Evolutionary conservation across 2,888 invertebrate species (phyloP).

Genomic region (Helleia helle): DNA sequence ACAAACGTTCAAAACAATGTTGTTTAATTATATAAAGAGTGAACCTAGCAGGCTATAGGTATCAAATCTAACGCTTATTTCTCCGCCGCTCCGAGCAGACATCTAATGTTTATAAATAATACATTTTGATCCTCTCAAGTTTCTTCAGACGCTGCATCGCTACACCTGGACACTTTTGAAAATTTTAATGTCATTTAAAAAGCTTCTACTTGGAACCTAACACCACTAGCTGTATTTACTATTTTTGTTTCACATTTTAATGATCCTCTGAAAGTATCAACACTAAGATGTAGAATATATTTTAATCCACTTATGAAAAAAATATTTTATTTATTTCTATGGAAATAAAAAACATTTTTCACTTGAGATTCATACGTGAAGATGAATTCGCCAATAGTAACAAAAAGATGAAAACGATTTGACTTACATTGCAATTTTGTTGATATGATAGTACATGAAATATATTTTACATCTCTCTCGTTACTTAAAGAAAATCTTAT

Average conservation of each 20-base stretch:
- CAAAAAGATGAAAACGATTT: too few species aligned
- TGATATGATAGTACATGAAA: too few species aligned
- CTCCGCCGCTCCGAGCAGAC: conserved; percentile 23
- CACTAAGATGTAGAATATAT: conserved; percentile 7
- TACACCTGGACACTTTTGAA: conserved; percentile 26
- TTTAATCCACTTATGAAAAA: too few species aligned
- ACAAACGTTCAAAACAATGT: too few species aligned
- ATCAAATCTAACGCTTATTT: conserved; percentile 20
- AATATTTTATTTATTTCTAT: too few species aligned
- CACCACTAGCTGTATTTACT: neutral
- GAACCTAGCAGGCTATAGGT: conserved; percentile 6
- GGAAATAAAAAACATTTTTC: too few species aligned
- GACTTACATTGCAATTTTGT: too few species aligned
- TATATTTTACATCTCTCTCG: too few species aligned
- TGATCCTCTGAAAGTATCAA: conserved; percentile 7
- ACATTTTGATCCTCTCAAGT: conserved; percentile 42
- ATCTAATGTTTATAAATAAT: conserved; percentile 43
- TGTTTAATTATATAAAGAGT: conserved; percentile 7
- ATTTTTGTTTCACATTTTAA: conserved; percentile 5
- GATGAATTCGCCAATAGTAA: too few species aligned
- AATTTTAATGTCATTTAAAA: conserved; percentile 24
- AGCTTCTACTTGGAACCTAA: conserved; percentile 15
- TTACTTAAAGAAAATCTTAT: too few species aligned
- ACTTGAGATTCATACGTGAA: too few species aligned
- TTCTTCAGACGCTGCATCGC: conserved; percentile 25